A percentile compares a stretch with the other conserved stretches of the same genome.
Evolutionary conservation across 2,797 vertebrate species (phyloP).

Genomic region (Pseudochirops cupreus): DNA sequence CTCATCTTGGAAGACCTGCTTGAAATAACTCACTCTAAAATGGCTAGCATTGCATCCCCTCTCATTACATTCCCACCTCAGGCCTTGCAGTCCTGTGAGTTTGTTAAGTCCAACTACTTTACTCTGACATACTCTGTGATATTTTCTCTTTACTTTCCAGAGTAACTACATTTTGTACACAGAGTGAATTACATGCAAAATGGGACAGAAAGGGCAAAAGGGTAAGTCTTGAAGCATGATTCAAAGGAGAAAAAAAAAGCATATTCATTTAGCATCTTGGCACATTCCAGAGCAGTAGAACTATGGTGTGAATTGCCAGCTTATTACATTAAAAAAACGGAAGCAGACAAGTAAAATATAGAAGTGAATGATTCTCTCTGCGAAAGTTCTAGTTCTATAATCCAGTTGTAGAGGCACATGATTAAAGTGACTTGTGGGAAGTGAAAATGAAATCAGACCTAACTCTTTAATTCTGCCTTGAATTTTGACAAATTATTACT

Average conservation of each 20-base stretch:
- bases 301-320: background rate
- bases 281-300: background rate
- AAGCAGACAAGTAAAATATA: background rate
- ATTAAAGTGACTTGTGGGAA: slow-evolving; percentile 33
- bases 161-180: background rate
- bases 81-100: background rate
- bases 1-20: background rate
- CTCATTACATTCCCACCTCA: background rate
- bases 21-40: background rate
- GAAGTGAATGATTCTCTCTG: background rate
- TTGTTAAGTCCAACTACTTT: background rate
- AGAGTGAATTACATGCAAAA: slow-evolving; percentile 2
- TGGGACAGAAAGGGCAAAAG: background rate
- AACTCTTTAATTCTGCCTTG: slow-evolving; percentile 22
- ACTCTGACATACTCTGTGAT: background rate
- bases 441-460: slow-evolving; percentile 52
- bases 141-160: background rate
- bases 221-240: background rate
- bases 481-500: background rate
- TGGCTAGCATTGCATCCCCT: background rate
- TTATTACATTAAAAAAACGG: background rate
- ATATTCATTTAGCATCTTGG: background rate
- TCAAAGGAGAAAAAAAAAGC: slow-evolving; percentile 19
- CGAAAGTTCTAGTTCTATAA: fast-evolving
- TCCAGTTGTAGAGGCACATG: background rate